Evolutionary conservation across 2,888 invertebrate species (phyloP).

Genomic region (Andrena trimmerana): DNA sequence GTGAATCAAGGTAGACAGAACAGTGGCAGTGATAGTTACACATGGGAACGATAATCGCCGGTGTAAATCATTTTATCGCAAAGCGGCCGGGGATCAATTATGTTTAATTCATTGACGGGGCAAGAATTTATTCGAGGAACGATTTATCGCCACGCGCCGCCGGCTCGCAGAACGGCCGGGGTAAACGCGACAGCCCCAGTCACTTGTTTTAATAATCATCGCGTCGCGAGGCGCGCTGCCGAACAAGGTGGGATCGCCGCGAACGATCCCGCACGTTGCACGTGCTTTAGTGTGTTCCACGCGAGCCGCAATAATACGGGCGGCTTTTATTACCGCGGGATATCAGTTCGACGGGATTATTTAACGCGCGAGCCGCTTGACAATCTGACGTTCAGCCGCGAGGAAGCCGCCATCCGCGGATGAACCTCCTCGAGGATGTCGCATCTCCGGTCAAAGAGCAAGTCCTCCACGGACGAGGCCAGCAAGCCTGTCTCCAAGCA

Average conservation of each 20-base stretch:
- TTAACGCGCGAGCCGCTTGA: neutral
- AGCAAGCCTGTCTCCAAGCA: conserved; percentile 72
- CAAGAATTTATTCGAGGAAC: neutral
- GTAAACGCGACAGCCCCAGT: neutral
- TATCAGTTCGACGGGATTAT: conserved; percentile 26
- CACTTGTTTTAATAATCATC: conserved; percentile 10
- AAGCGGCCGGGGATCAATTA: neutral
- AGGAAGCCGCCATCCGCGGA: neutral
- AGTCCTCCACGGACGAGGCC: conserved; percentile 42
- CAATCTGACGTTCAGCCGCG: neutral
- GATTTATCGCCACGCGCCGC: neutral
- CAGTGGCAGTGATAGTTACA: neutral
- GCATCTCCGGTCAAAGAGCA: conserved; percentile 63
- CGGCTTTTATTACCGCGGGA: conserved; percentile 14
- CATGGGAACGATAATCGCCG: neutral
- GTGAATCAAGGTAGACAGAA: no score
- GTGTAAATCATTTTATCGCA: neutral
- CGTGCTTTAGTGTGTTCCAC: neutral
- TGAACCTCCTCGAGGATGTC: conserved; percentile 64
- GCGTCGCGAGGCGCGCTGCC: neutral
- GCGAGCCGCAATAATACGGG: neutral
- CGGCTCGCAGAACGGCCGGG: neutral
- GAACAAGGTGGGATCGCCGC: neutral
- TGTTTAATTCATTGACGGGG: neutral
- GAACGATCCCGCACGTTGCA: neutral